Evolutionary conservation across 2,797 vertebrate species (phyloP), one percentile per base, ranked within the genome.

Genomic region (Strix occidentalis): DNA sequence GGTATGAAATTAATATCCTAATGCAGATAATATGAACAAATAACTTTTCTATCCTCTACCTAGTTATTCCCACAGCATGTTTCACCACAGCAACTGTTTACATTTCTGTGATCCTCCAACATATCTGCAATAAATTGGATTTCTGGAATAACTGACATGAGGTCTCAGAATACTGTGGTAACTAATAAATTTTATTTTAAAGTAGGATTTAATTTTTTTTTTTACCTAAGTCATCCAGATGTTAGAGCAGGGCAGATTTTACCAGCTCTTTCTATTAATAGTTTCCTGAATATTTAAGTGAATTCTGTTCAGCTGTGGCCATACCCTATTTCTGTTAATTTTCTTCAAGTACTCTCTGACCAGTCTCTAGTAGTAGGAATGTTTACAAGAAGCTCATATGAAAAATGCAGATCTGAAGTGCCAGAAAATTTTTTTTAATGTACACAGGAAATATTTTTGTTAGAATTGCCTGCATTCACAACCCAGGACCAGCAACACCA

Each of bases 61-160:
- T 89, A 75, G 37, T 79, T 92, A 45, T 18, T 89, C 45, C 39
- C 9, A 5, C 84, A 92, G 63, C 28, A 8, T 78, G 84, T 85
- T 92, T 89, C 84, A 94, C 26, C 60, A 78, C 46, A 75, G 61
- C 16, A 83, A 92, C 77, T 94, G 92, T 91, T 90, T 87, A 81
- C 53, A 19, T 95, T 90, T 90, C 39, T 0, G 0, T 68, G 64
- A 94, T 54, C 46, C 68, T 88, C 70, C 70, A 79, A 77, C 82
- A 66, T 54, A 89, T 74, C 56, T 85, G 28, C 68, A 89, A 87
- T 85, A 95, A 96, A 95, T 83, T 92, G 78, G 89, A 96, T 95
- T 96, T 93, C 84, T 89, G 24, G 68, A 83, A 95, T 90, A 96
- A 92, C 48, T 81, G 81, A 77, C 68, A 92, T 0, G 3, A 89